These are phyloP conservation scores for Oryctes rhinoceros DNA, from an alignment of 1,140 invertebrate genomes.

Conservation along the genomic window DNA sequence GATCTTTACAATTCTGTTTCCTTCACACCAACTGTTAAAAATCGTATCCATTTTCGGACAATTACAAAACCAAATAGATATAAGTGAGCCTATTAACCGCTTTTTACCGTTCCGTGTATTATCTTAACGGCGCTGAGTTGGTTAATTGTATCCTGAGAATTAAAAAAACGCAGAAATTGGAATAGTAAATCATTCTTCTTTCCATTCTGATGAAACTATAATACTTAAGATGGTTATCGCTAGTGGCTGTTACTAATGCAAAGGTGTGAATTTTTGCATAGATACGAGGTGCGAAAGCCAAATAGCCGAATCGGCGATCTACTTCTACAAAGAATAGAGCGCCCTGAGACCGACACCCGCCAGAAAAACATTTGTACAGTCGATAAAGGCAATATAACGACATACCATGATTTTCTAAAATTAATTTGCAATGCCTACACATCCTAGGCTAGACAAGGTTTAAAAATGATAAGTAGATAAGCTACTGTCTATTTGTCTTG, in stretches of 20 bases:
- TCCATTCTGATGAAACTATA: background rate
- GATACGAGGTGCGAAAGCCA: conserved; percentile 16
- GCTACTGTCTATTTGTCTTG: background rate
- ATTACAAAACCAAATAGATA: too few species aligned
- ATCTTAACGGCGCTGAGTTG: background rate
- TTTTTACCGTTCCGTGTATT: too few species aligned
- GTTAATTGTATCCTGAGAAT: conserved; percentile 17
- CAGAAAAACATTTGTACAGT: background rate
- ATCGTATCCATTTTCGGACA: too few species aligned
- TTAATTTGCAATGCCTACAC: background rate
- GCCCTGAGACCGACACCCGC: background rate
- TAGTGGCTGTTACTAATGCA: background rate
- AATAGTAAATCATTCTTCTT: conserved; percentile 11
- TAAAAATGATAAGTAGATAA: background rate
- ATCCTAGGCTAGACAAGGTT: background rate
- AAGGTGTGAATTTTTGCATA: conserved; percentile 32
- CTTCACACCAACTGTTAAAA: too few species aligned
- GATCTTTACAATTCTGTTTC: too few species aligned
- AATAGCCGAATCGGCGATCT: background rate
- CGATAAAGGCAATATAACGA: background rate
- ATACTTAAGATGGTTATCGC: conserved; percentile 18
- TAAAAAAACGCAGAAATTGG: background rate
- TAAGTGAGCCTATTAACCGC: too few species aligned
- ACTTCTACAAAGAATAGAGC: background rate
- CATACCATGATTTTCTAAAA: background rate